phyloP scores from a whole-genome alignment of 2,888 invertebrate genomes.

The Tipula lateralis region DNA sequence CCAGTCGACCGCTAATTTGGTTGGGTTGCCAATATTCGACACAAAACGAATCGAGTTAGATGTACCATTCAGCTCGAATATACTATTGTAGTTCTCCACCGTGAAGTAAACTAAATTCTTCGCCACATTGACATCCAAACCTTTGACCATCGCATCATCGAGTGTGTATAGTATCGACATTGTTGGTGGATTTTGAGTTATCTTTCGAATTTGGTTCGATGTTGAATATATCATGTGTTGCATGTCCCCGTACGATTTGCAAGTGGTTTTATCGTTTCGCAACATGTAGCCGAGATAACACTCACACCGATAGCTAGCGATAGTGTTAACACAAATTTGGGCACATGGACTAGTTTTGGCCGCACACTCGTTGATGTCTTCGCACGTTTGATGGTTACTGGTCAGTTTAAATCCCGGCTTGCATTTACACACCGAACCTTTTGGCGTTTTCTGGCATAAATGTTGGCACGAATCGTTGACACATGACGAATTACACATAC shows the following conservation, averaged over 20 bases:
- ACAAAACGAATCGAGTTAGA: constrained; percentile 45
- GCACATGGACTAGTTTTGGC: constrained; percentile 55
- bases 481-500: constrained; percentile 54
- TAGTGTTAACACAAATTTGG: constrained; percentile 52
- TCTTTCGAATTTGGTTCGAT: constrained; percentile 55
- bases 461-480: constrained; percentile 51
- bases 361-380: constrained; percentile 68
- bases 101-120: constrained; percentile 52
- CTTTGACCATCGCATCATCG: constrained; percentile 51
- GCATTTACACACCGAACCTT: constrained; percentile 64
- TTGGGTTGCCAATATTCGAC: constrained; percentile 50
- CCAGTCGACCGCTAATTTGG: constrained; percentile 68
- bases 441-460: constrained; percentile 60
- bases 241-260: constrained; percentile 59
- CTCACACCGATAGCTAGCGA: constrained; percentile 45
- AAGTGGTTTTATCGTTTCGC: constrained; percentile 58
- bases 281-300: constrained; percentile 46
- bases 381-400: constrained; percentile 55
- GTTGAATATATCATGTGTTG: constrained; percentile 55
- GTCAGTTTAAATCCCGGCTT: constrained; percentile 54
- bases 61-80: constrained; percentile 48
- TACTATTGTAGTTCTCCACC: constrained; percentile 47
- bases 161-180: constrained; percentile 47
- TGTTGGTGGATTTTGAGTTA: constrained; percentile 45
- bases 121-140: constrained; percentile 53